Conservation (phyloP, 2,888 invertebrate species). For the Agonopterix arenella region DNA sequence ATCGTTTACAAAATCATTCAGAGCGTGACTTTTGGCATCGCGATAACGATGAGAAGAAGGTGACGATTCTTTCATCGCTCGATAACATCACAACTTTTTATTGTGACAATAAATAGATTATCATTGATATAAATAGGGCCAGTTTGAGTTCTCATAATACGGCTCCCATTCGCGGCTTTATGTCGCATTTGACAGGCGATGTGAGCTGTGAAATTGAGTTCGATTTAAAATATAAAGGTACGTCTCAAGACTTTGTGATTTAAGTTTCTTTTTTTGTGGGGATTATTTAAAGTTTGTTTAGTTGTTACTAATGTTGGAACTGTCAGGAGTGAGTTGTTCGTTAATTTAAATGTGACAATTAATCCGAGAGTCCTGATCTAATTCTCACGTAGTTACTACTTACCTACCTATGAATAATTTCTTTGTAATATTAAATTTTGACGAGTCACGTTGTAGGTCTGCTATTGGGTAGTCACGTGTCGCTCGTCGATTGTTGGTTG, state of each 20-base stretch:
- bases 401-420: too few species aligned
- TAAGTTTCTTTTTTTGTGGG: constrained; percentile 43
- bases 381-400: neutral
- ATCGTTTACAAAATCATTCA: constrained; percentile 12
- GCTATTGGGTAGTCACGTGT: too few species aligned
- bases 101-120: constrained; percentile 75
- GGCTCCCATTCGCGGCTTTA: constrained; percentile 68
- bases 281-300: constrained; percentile 69
- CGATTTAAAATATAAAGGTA: constrained; percentile 68
- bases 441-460: too few species aligned
- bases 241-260: constrained; percentile 60
- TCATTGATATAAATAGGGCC: constrained; percentile 72
- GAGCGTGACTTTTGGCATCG: constrained; percentile 67
- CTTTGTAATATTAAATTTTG: too few species aligned
- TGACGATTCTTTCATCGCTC: constrained; percentile 73
- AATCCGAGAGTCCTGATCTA: constrained; percentile 23
- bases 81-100: constrained; percentile 74
- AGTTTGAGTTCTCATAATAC: constrained; percentile 66
- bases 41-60: constrained; percentile 59
- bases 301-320: constrained; percentile 53
- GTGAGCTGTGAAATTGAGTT: constrained; percentile 74
- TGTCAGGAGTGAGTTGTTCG: constrained; percentile 25
- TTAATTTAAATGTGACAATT: constrained; percentile 12
- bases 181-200: constrained; percentile 72
- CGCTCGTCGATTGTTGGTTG: too few species aligned